Conservation (phyloP, 2,113 vertebrate species). For the Notarius lentiginosus region DNA sequence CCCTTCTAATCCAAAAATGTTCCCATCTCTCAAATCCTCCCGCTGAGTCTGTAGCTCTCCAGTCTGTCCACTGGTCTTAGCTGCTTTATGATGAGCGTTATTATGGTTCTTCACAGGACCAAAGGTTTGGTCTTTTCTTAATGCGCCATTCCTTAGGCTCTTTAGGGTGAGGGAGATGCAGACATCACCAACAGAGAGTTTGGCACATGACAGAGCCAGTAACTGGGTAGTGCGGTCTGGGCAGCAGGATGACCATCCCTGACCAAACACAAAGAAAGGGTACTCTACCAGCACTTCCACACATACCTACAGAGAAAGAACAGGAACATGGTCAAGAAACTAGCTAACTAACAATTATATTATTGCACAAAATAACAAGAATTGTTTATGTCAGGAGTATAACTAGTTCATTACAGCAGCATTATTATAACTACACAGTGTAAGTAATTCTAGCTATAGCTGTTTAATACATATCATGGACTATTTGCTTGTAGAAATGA, state of each 20-base stretch:
- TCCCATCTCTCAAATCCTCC: conserved; percentile 65
- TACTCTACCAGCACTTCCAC: conserved; percentile 98
- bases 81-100: conserved; percentile 70
- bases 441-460: not conserved
- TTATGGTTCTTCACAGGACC: conserved; percentile 52
- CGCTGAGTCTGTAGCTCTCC: conserved; percentile 58
- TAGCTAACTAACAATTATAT: not conserved
- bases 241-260: conserved; percentile 98
- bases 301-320: conserved; percentile 81
- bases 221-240: conserved; percentile 95
- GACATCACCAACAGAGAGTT: conserved; percentile 96
- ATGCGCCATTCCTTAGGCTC: conserved; percentile 86
- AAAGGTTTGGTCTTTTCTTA: conserved; percentile 58
- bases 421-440: not conserved
- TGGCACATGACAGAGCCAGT: conserved; percentile 95
- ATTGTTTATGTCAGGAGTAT: not conserved
- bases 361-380: not conserved
- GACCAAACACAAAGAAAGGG: conserved; percentile 98
- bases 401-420: not conserved
- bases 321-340: not conserved
- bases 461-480: not conserved
- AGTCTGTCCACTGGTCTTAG: conserved; percentile 73
- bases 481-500: not conserved
- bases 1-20: conserved; percentile 76
- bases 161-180: conserved; percentile 97